These are phyloP conservation scores for Malurus alboscapulatus DNA, from an alignment of 2,113 vertebrate species.

Conservation along the genomic window DNA sequence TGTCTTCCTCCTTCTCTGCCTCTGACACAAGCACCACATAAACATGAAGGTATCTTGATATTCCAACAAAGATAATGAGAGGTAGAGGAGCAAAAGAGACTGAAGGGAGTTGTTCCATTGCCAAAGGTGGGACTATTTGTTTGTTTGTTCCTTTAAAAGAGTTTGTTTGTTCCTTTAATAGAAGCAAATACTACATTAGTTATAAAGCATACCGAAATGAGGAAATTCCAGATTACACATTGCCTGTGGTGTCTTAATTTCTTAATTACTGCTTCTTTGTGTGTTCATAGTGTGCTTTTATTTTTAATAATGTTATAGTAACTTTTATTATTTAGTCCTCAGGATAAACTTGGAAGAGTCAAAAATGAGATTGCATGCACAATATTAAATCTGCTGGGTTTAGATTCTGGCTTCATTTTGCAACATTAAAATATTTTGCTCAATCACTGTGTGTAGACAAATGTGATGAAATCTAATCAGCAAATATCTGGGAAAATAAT, in stretches of 20 bases:
- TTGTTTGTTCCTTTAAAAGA: neutral
- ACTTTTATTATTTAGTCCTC: neutral
- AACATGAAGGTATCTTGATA: neutral
- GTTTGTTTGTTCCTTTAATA: neutral
- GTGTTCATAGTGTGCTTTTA: neutral
- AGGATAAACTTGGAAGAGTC: neutral
- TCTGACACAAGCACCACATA: neutral
- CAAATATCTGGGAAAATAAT: neutral
- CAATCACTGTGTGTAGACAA: neutral
- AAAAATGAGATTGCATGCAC: neutral
- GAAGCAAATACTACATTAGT: neutral
- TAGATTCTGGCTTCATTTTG: neutral
- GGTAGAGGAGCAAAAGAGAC: neutral
- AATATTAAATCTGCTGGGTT: neutral
- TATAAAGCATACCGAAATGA: neutral
- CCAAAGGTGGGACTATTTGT: neutral
- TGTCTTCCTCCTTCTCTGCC: neutral
- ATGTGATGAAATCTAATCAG: neutral
- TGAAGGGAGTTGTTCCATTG: neutral
- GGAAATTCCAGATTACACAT: neutral
- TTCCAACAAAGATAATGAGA: neutral
- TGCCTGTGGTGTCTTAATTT: neutral
- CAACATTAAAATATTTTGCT: neutral
- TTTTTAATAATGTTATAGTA: neutral
- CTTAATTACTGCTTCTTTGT: neutral